Percentiles rank a stretch among this genome's conserved stretches.
phyloP scores from a whole-genome alignment of 1,140 invertebrate species.

The Nebria ingens region DNA sequence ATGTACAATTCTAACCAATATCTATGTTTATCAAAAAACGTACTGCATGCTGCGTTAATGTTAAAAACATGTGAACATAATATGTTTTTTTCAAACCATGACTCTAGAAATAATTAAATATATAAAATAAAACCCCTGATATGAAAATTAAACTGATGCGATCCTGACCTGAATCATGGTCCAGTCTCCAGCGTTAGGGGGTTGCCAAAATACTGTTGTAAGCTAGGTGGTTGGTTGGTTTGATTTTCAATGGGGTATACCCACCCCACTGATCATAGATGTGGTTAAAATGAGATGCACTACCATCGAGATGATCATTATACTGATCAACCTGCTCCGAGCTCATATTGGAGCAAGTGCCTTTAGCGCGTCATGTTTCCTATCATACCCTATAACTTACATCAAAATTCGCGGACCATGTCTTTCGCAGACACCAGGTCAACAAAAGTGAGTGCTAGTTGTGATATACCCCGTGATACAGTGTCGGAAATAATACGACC shows the following conservation, averaged over 20 bases:
- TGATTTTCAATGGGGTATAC: too few species aligned
- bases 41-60: too few species aligned
- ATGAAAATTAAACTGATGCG: too few species aligned
- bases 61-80: too few species aligned
- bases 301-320: neutral
- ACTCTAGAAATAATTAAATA: too few species aligned
- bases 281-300: slow-evolving; percentile 7
- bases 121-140: too few species aligned
- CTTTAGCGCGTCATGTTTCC: slow-evolving; percentile 16
- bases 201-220: neutral
- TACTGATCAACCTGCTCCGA: slow-evolving; percentile 14
- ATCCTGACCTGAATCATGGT: too few species aligned
- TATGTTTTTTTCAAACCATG: too few species aligned
- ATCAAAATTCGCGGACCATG: slow-evolving; percentile 10
- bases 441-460: slow-evolving; percentile 1
- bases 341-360: slow-evolving; percentile 13
- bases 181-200: neutral
- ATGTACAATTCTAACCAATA: too few species aligned
- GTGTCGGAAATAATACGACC: slow-evolving; percentile 1
- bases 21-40: too few species aligned
- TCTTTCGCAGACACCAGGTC: slow-evolving; percentile 1
- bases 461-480: slow-evolving; percentile 8
- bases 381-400: slow-evolving; percentile 16
- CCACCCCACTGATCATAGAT: slow-evolving; percentile 4
- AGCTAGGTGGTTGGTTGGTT: neutral